Evolutionary conservation across 2,797 vertebrate species (phyloP).

Genomic region (Moxostoma hubbsi): DNA sequence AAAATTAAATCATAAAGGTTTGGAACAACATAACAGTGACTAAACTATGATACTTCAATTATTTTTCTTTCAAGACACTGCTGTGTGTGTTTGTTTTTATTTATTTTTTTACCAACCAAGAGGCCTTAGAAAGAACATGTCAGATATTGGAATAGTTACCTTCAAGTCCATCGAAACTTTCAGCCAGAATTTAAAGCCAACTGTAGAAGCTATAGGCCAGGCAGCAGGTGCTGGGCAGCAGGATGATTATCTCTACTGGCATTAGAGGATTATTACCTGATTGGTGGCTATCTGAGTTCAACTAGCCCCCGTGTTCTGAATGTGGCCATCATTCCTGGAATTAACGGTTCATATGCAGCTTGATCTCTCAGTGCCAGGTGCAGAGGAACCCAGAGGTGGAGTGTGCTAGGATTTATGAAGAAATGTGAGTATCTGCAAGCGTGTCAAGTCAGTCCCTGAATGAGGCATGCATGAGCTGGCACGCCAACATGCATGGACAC

Average conservation of each 20-base stretch:
- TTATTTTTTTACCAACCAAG: constrained; percentile 37
- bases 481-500: constrained; percentile 17
- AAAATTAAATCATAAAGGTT: neutral
- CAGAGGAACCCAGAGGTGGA: constrained; percentile 40
- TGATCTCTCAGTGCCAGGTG: constrained; percentile 59
- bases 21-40: neutral
- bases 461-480: constrained; percentile 30
- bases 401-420: constrained; percentile 58
- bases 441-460: constrained; percentile 40
- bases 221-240: constrained; percentile 19
- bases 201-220: constrained; percentile 1
- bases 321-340: constrained; percentile 27
- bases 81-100: neutral
- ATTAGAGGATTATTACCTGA: constrained; percentile 57
- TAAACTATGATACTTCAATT: neutral
- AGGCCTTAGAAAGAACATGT: constrained; percentile 8
- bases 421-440: constrained; percentile 53
- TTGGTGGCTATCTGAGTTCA: constrained; percentile 40
- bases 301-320: constrained; percentile 25
- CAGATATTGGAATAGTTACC: constrained; percentile 1
- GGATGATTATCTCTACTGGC: constrained; percentile 54
- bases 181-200: constrained; percentile 4
- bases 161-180: constrained; percentile 30
- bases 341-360: constrained; percentile 50
- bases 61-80: constrained; percentile 16